These are phyloP conservation scores for Nephrotoma guestfalica DNA, from an alignment of 2,888 invertebrate species.

Conservation along the genomic window DNA sequence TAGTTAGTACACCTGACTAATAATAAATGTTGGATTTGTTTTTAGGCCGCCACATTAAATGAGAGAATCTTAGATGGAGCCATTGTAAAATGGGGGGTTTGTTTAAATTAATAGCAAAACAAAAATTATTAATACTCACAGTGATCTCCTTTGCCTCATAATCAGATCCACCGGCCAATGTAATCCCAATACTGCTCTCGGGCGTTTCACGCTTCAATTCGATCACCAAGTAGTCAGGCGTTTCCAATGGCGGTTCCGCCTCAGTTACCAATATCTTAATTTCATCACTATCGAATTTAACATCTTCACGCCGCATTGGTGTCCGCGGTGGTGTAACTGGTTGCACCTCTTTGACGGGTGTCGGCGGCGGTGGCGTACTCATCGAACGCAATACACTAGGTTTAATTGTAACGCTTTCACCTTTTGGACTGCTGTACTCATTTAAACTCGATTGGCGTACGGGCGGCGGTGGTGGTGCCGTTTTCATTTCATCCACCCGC, in stretches of 20 bases:
- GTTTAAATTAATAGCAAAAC: neutral
- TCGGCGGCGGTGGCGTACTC: neutral
- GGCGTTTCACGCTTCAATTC: conserved; percentile 50
- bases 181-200: conserved; percentile 69
- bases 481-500: neutral
- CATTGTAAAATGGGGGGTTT: neutral
- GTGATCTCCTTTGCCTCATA: conserved; percentile 87
- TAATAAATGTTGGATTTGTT: no score
- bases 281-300: conserved; percentile 46
- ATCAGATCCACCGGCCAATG: conserved; percentile 76
- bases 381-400: neutral
- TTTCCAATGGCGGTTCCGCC: conserved; percentile 45
- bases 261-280: conserved; percentile 17
- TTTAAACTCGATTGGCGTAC: conserved; percentile 8
- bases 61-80: no score
- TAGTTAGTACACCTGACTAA: no score
- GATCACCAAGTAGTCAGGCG: conserved; percentile 44
- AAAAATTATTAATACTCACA: conserved; percentile 37
- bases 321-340: neutral
- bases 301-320: conserved; percentile 25
- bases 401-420: conserved; percentile 10
- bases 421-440: conserved; percentile 15
- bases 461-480: neutral
- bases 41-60: no score
- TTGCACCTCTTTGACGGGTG: neutral